Percentiles rank a stretch among this genome's conserved stretches.
These are phyloP conservation scores for Discoglossus pictus DNA, from an alignment of 2,797 vertebrate species.

Conservation along the genomic window DNA sequence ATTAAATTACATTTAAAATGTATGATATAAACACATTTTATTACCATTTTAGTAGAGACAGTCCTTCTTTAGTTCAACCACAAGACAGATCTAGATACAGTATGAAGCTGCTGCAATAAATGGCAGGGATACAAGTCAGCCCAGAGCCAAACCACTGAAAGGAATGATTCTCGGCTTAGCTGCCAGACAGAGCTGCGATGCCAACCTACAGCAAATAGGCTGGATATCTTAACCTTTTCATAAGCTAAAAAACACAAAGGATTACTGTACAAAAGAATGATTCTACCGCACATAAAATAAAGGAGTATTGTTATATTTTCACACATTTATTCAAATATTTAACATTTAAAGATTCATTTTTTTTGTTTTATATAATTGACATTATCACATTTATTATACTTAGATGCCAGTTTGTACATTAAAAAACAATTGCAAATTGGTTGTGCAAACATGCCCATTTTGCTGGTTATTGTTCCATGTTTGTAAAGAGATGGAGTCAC, in stretches of 20 bases:
- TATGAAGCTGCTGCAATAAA: no score
- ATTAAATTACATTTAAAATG: no score
- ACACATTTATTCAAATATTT: constrained; percentile 19
- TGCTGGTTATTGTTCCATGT: no score
- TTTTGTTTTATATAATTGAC: constrained; percentile 35
- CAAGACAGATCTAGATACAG: no score
- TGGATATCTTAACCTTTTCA: background rate
- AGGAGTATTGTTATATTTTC: constrained; percentile 19
- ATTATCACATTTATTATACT: constrained; percentile 10
- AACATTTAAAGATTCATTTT: constrained; percentile 14
- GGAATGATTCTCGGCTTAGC: background rate
- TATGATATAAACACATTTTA: no score
- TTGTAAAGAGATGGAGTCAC: no score
- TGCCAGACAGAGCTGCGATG: background rate
- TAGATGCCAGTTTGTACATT: no score
- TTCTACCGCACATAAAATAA: constrained; percentile 22
- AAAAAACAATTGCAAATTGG: no score
- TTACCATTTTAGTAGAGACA: no score
- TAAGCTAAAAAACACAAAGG: constrained; percentile 11
- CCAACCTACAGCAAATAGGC: constrained; percentile 26
- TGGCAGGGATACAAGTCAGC: no score
- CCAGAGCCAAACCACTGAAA: constrained; percentile 8
- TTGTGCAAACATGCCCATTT: no score
- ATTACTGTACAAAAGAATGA: constrained; percentile 17
- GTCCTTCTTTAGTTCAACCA: no score